These are phyloP conservation scores for Drosophila emarginata DNA, from an alignment of 2,888 invertebrate species.

Conservation along the genomic window DNA sequence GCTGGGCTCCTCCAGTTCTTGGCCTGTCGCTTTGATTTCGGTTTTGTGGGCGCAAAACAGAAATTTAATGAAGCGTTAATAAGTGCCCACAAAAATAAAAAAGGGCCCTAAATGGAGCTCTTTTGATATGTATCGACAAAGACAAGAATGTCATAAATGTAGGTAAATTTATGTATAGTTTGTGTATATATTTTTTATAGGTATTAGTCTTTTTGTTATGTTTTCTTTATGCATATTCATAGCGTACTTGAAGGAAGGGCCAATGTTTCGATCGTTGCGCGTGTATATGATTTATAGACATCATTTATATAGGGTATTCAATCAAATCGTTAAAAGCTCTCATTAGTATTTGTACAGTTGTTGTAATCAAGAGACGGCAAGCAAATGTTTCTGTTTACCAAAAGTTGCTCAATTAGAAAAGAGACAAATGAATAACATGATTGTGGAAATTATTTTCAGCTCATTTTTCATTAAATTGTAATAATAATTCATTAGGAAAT, in stretches of 20 bases:
- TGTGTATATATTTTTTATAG: conserved; percentile 9
- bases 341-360: conserved; percentile 47
- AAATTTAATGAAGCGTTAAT: conserved; percentile 73
- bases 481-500: conserved; percentile 73
- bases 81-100: conserved; percentile 48
- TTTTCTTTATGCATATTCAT: conserved; percentile 29
- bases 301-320: conserved; percentile 41
- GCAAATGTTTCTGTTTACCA: conserved; percentile 42
- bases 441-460: conserved; percentile 46
- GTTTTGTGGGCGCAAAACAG: conserved; percentile 47
- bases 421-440: conserved; percentile 36
- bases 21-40: conserved; percentile 50
- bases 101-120: conserved; percentile 51
- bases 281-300: conserved; percentile 9
- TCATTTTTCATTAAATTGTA: conserved; percentile 75
- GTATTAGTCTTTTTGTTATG: no score
- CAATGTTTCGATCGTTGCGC: conserved; percentile 1
- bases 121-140: conserved; percentile 55
- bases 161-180: conserved; percentile 6
- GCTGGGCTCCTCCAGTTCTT: conserved; percentile 15
- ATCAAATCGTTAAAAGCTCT: conserved; percentile 38
- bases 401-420: conserved; percentile 47
- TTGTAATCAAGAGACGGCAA: conserved; percentile 61
- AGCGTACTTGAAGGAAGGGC: conserved; percentile 25
- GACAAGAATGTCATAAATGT: conserved; percentile 38